A percentile compares a stretch with the other conserved stretches of the same genome.
phyloP scores from a whole-genome alignment of 2,113 vertebrate species.

The Gopherus evgoodei region DNA sequence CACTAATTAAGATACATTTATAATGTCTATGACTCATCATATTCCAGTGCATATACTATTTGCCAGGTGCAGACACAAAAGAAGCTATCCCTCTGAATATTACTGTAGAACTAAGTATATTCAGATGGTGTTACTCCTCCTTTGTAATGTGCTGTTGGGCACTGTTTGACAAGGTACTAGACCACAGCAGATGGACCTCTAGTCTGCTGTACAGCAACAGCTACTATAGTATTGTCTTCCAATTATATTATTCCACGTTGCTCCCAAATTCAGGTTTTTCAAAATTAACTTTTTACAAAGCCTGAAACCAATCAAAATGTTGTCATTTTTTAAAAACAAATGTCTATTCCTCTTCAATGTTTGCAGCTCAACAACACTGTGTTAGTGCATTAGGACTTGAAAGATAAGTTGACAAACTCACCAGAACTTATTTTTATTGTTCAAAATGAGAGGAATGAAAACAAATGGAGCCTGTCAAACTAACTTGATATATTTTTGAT shows the following conservation, averaged over 20 bases:
- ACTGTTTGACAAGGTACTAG: neutral
- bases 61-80: neutral
- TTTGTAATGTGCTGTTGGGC: rapidly evolving
- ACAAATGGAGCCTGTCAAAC: neutral
- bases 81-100: neutral
- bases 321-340: neutral
- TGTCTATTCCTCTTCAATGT: neutral
- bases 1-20: neutral
- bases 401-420: neutral
- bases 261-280: neutral
- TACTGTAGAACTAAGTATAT: rapidly evolving
- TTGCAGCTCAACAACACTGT: neutral
- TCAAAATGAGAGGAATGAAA: neutral
- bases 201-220: neutral
- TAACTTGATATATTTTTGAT: neutral
- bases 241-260: neutral
- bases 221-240: neutral
- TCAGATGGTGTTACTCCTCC: neutral
- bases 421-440: neutral
- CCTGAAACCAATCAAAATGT: neutral
- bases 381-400: neutral
- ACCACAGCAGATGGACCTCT: neutral
- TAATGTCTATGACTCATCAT: neutral
- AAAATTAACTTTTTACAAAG: neutral
- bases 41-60: neutral